These are phyloP conservation scores for Eulemur coronatus DNA, from an alignment of 2,797 vertebrate genomes.

Conservation along the genomic window DNA sequence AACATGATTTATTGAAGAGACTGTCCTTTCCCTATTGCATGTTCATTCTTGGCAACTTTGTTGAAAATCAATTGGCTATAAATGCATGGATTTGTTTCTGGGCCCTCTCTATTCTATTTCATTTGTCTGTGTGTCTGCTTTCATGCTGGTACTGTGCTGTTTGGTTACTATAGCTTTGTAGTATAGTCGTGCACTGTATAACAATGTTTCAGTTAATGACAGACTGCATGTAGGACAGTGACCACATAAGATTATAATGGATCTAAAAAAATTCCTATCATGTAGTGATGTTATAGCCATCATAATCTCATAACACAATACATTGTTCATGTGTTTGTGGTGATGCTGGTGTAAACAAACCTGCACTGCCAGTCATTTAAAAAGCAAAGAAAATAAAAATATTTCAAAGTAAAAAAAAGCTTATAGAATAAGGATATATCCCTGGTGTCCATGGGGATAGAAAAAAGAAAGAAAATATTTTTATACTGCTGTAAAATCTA, in stretches of 20 bases:
- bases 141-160: background rate
- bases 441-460: background rate
- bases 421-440: background rate
- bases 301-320: background rate
- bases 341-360: background rate
- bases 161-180: background rate
- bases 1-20: background rate
- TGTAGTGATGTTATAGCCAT: background rate
- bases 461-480: background rate
- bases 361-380: background rate
- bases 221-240: background rate
- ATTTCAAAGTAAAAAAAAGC: background rate
- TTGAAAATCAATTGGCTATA: background rate
- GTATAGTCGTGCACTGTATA: background rate
- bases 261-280: background rate
- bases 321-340: background rate
- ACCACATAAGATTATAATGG: background rate
- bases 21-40: background rate
- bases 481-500: background rate
- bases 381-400: background rate
- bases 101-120: background rate
- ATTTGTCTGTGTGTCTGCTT: background rate
- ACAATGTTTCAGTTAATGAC: background rate
- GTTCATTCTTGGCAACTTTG: background rate
- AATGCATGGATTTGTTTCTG: background rate